These are phyloP conservation scores for Hirtodrosophila confusa DNA, from an alignment of 2,888 invertebrate genomes.

Conservation along the genomic window DNA sequence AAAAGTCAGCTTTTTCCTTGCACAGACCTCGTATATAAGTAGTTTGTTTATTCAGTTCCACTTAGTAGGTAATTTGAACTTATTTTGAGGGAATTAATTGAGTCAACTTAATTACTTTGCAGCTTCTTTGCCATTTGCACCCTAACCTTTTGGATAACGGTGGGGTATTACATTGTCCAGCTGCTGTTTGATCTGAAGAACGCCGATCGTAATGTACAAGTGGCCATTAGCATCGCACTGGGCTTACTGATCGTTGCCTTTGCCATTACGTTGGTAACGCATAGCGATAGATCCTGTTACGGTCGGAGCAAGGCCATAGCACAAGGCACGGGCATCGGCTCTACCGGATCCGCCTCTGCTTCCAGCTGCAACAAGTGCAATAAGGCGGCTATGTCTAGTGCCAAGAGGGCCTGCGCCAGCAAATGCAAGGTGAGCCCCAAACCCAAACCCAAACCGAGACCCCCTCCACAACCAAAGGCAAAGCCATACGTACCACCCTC, in stretches of 20 bases:
- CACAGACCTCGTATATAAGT: no score
- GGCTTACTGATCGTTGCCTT: slow-evolving; percentile 51
- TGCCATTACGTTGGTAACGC: slow-evolving; percentile 45
- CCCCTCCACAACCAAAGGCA: background rate
- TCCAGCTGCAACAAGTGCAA: slow-evolving; percentile 5
- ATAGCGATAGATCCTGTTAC: slow-evolving; percentile 2
- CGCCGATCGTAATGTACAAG: slow-evolving; percentile 61
- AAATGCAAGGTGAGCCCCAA: background rate
- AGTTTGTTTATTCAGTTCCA: no score
- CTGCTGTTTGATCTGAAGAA: slow-evolving; percentile 52
- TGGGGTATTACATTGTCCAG: slow-evolving; percentile 55
- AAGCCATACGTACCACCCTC: background rate
- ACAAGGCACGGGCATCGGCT: background rate
- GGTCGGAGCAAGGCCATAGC: background rate
- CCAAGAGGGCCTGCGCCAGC: background rate
- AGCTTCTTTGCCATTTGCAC: slow-evolving; percentile 73
- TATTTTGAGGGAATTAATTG: background rate
- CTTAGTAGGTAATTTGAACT: no score
- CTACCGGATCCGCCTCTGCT: background rate
- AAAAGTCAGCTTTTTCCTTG: no score
- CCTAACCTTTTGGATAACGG: slow-evolving; percentile 71
- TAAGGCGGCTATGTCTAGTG: background rate
- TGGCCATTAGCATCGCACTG: slow-evolving; percentile 44
- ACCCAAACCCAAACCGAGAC: background rate
- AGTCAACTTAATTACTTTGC: slow-evolving; percentile 6